A percentile compares a stretch with the other conserved stretches of the same genome.
Conservation (phyloP, 1,140 invertebrate species). For the Pogonomyrmex barbatus region DNA sequence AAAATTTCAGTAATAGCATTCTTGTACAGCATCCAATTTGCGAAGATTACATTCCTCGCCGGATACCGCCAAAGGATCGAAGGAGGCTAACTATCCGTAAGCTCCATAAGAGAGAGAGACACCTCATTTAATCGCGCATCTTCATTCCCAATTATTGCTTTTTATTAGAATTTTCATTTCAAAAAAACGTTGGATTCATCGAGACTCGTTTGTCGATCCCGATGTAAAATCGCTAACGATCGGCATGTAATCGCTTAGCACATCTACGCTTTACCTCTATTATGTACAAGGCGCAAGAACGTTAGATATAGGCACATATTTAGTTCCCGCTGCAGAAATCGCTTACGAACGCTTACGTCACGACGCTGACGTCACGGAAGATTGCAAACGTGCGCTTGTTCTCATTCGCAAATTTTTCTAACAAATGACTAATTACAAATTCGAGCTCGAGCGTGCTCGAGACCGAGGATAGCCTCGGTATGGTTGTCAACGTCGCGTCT, state of each 20-base stretch:
- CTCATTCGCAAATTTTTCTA: slow-evolving; percentile 15
- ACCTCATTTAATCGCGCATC: slow-evolving; percentile 8
- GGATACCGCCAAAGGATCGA: slow-evolving; percentile 9
- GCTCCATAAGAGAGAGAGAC: background rate
- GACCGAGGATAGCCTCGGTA: background rate
- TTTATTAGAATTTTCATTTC: background rate
- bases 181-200: background rate
- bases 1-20: slow-evolving; percentile 47
- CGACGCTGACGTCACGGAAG: background rate
- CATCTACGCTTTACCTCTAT: slow-evolving; percentile 21
- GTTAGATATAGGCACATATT: slow-evolving; percentile 50
- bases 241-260: background rate
- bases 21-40: slow-evolving; percentile 1
- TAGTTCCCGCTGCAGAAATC: slow-evolving; percentile 2
- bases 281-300: slow-evolving; percentile 44
- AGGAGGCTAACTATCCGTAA: background rate
- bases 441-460: slow-evolving; percentile 2
- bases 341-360: slow-evolving; percentile 11
- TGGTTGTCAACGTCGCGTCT: background rate
- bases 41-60: slow-evolving; percentile 37
- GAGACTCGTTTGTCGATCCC: background rate
- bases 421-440: slow-evolving; percentile 12
- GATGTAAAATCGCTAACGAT: background rate
- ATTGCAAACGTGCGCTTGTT: background rate
- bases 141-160: background rate